Evolutionary conservation across 2,888 invertebrate genomes (phyloP).

Genomic region (Troilus luridus): DNA sequence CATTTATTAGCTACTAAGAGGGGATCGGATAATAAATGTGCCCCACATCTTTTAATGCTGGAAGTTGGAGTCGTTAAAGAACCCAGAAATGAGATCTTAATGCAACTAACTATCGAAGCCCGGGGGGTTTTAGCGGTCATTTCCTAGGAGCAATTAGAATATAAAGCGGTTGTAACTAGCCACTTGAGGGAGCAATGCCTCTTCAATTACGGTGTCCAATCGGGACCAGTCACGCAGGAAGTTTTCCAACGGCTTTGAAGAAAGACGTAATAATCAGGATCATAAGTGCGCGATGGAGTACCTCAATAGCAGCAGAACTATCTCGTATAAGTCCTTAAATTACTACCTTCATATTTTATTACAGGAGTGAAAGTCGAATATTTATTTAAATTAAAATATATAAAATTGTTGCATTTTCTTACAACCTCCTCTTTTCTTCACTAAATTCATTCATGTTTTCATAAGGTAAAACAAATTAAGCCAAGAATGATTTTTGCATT

Average conservation of each 20-base stretch:
- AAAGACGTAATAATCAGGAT: background rate
- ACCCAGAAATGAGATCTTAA: constrained; percentile 19
- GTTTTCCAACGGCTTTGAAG: background rate
- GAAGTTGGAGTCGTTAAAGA: background rate
- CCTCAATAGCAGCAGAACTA: background rate
- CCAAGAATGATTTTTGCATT: too few relatives aligned
- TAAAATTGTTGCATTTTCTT: background rate
- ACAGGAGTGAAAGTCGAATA: background rate
- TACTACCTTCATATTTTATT: background rate
- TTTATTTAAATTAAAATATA: background rate
- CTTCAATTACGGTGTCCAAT: background rate
- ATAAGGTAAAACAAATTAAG: too few relatives aligned
- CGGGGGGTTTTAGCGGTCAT: background rate
- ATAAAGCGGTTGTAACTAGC: background rate
- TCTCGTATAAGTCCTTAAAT: background rate
- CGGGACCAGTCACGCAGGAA: constrained; percentile 37
- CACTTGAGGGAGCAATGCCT: background rate
- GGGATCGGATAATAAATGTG: background rate
- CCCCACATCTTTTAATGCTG: background rate
- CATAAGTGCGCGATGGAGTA: background rate
- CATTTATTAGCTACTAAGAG: background rate
- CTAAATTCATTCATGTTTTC: too few relatives aligned
- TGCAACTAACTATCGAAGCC: background rate
- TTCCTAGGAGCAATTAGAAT: constrained; percentile 33
- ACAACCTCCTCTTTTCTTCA: too few relatives aligned